phyloP scores from a whole-genome alignment of 2,797 vertebrate species.

The Anguilla anguilla region DNA sequence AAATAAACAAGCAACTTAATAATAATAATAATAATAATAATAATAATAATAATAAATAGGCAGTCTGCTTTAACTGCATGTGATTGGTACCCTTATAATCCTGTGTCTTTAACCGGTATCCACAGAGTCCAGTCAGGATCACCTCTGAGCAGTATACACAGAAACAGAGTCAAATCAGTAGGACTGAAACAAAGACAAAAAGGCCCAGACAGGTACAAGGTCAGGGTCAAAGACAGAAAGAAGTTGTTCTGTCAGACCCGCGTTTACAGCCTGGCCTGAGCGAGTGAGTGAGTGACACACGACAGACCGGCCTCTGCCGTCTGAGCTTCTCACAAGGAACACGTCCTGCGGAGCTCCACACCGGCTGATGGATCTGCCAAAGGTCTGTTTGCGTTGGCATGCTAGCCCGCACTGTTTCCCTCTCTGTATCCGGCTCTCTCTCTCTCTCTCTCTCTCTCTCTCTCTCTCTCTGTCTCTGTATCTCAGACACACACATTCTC shows the following conservation, averaged over 20 bases:
- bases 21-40: no score
- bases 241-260: background rate
- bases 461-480: no score
- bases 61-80: no score
- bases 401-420: background rate
- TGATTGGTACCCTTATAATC: no score
- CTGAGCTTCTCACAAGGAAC: background rate
- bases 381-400: constrained; percentile 10
- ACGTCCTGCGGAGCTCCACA: background rate
- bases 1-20: no score
- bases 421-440: background rate
- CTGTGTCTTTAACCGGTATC: no score
- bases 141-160: background rate
- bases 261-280: background rate
- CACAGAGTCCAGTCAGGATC: no score
- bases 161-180: background rate
- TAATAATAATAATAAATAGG: no score
- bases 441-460: background rate
- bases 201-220: background rate
- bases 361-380: background rate
- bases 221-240: background rate
- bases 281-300: background rate
- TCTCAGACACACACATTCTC: no score
- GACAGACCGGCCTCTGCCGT: background rate
- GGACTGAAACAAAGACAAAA: background rate